Evolutionary conservation across 2,113 vertebrate species (phyloP).

Genomic region (Protobothrops flavoviridis): DNA sequence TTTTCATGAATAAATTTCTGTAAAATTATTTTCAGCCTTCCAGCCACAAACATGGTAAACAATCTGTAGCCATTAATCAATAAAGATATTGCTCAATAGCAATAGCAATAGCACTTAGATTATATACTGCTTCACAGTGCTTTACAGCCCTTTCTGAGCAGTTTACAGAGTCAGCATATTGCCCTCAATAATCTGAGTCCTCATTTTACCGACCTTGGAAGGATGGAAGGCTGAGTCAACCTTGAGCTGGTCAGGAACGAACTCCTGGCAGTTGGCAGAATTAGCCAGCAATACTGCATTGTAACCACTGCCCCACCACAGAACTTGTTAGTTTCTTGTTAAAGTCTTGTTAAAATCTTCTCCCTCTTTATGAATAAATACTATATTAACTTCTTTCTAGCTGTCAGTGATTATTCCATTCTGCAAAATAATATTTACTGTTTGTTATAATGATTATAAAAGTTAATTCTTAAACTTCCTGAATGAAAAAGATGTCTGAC

Average conservation of each 20-base stretch:
- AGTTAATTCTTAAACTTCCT: neutral
- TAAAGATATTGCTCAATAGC: neutral
- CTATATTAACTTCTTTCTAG: neutral
- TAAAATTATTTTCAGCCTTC: no score
- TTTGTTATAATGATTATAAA: neutral
- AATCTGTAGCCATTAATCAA: neutral
- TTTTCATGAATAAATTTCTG: no score
- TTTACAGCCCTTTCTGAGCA: neutral
- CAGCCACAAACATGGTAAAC: neutral
- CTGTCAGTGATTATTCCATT: neutral
- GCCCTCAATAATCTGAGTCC: neutral
- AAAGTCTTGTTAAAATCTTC: neutral
- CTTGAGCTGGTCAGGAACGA: neutral
- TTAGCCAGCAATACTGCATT: neutral
- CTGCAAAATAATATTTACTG: neutral
- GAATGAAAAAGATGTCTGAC: neutral
- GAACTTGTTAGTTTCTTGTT: neutral
- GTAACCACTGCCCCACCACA: neutral
- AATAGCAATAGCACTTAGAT: neutral
- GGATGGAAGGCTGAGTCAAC: neutral
- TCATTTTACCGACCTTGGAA: neutral
- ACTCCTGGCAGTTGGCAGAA: neutral
- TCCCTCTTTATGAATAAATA: neutral
- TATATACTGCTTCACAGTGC: neutral
- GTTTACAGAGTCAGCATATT: neutral